These are phyloP conservation scores for Caenorhabditis drosophilae DNA, from an alignment of 2,888 invertebrate species.

Conservation along the genomic window DNA sequence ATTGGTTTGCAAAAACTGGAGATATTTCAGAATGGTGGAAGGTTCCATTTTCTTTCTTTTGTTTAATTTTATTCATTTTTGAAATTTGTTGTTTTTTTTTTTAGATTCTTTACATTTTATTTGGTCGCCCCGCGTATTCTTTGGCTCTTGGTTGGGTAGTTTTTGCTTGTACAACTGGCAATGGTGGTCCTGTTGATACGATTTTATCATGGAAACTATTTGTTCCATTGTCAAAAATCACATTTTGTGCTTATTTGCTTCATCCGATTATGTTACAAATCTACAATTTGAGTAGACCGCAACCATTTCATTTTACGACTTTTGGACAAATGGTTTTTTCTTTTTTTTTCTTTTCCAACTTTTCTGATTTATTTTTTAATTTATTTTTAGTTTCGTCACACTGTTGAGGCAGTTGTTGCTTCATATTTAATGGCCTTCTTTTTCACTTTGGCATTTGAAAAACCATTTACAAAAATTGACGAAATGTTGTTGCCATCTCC, in stretches of 20 bases:
- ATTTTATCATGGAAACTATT: constrained; percentile 83
- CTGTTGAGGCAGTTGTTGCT: constrained; percentile 59
- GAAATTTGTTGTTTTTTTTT: background rate
- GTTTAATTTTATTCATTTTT: background rate
- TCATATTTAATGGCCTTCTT: constrained; percentile 62
- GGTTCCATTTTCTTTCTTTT: constrained; percentile 3
- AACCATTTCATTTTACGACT: constrained; percentile 68
- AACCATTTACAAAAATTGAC: constrained; percentile 63
- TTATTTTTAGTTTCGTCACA: constrained; percentile 58
- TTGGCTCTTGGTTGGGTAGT: constrained; percentile 72
- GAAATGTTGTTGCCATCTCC: constrained; percentile 45
- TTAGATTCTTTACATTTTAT: constrained; percentile 56
- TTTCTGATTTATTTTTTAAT: constrained; percentile 3
- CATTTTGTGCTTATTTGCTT: constrained; percentile 88
- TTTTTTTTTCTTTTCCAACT: background rate
- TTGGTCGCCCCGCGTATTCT: constrained; percentile 69
- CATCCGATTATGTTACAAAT: constrained; percentile 68
- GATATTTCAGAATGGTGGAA: constrained; percentile 59
- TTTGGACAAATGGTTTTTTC: constrained; percentile 64
- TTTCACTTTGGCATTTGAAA: constrained; percentile 62
- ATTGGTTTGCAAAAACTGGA: constrained; percentile 63
- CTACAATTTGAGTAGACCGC: constrained; percentile 65
- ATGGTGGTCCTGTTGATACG: constrained; percentile 75
- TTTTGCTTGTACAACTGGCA: constrained; percentile 70
- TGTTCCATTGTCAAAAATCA: constrained; percentile 86